Evolutionary conservation across 2,797 vertebrate species (phyloP).

Genomic region (Microctenopoma stevenorrisi): DNA sequence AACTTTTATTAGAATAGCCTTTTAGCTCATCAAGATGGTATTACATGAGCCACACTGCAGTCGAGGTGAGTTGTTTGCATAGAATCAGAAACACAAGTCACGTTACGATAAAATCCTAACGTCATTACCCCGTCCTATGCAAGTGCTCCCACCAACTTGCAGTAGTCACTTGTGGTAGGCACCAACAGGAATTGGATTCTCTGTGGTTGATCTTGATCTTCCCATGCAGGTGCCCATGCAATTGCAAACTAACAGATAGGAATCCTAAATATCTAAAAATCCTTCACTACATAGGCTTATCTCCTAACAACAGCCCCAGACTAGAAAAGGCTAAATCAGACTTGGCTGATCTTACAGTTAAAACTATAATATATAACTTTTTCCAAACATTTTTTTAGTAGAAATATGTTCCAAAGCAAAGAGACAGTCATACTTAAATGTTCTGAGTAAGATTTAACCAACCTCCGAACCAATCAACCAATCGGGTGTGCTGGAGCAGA

Average conservation of each 20-base stretch:
- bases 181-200: conserved; percentile 13
- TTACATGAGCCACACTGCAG: background rate
- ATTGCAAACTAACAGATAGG: conserved; percentile 11
- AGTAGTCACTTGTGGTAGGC: conserved; percentile 12
- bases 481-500: too few relatives aligned
- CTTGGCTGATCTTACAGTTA: conserved; percentile 38
- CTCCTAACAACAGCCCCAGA: conserved; percentile 22
- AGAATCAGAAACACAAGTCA: background rate
- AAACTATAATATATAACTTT: conserved; percentile 2
- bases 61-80: background rate
- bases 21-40: background rate
- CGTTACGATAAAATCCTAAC: background rate
- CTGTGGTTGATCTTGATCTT: conserved; percentile 10
- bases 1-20: background rate
- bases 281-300: conserved; percentile 17
- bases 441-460: too few relatives aligned
- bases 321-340: conserved; percentile 9
- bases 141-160: background rate
- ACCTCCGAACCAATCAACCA: too few relatives aligned
- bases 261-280: conserved; percentile 28
- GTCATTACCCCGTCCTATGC: conserved; percentile 1
- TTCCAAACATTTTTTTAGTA: too few relatives aligned
- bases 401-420: too few relatives aligned
- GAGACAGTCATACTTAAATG: too few relatives aligned
- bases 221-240: background rate